Conservation (phyloP, 2,888 invertebrate genomes). For the Aquatica leii region DNA sequence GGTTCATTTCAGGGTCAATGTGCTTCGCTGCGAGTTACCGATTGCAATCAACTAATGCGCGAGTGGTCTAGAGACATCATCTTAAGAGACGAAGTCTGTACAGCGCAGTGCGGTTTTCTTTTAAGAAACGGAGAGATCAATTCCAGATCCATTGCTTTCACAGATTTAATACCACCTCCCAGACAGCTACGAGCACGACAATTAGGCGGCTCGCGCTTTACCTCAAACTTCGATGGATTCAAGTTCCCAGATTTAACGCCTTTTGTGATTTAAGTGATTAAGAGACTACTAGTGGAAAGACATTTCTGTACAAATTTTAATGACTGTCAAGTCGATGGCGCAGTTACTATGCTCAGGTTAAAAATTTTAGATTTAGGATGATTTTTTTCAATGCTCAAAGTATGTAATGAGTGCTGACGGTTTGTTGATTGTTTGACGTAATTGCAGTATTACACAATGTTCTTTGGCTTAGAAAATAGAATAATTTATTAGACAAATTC, state of each 20-base stretch:
- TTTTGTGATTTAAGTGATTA: conserved; percentile 54
- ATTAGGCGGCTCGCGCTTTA: conserved; percentile 57
- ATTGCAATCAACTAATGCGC: conserved; percentile 82
- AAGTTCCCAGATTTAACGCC: conserved; percentile 82
- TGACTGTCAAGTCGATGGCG: conserved; percentile 15
- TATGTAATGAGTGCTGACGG: not conserved
- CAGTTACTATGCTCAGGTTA: conserved; percentile 31
- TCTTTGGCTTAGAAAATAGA: conserved; percentile 2
- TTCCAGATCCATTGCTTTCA: conserved; percentile 37
- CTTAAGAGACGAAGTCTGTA: conserved; percentile 86
- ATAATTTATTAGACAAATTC: conserved; percentile 3
- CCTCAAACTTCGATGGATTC: conserved; percentile 67
- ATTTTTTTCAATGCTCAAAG: conserved; percentile 22
- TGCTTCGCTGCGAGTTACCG: conserved; percentile 86
- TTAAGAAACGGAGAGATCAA: conserved; percentile 56
- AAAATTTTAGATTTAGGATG: conserved; percentile 17
- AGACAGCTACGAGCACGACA: conserved; percentile 50
- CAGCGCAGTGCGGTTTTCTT: conserved; percentile 86
- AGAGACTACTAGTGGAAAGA: conserved; percentile 12
- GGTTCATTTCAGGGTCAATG: conserved; percentile 77
- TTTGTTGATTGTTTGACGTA: no score
- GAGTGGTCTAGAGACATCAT: conserved; percentile 87
- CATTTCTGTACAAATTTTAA: conserved; percentile 24
- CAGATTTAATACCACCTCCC: conserved; percentile 55
- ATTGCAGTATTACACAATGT: not conserved